A percentile compares a stretch with the other conserved stretches of the same genome.
phyloP scores from a whole-genome alignment of 2,113 vertebrate species.

The Phodopus roborovskii region DNA sequence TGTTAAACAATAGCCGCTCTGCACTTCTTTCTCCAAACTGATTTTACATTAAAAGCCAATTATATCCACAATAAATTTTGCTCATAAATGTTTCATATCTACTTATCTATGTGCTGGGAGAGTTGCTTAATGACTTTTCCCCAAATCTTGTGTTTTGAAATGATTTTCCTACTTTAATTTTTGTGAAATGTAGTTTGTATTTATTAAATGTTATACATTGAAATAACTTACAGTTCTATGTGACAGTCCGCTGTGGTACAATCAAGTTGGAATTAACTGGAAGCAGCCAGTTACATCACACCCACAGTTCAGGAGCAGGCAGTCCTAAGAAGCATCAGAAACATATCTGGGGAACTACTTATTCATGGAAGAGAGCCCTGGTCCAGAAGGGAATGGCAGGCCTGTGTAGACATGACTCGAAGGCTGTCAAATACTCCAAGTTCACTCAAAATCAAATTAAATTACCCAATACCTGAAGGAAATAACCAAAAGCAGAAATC shows the following conservation, averaged over 20 bases:
- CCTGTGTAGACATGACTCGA: not conserved
- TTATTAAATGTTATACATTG: conserved; percentile 3
- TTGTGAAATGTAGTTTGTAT: not conserved
- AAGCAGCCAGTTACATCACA: not conserved
- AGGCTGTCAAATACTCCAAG: not conserved
- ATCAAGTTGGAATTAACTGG: not conserved
- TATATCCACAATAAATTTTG: conserved; percentile 25
- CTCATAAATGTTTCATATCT: not conserved
- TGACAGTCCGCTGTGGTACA: not conserved
- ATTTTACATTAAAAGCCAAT: conserved; percentile 17
- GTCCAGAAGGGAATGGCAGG: not conserved
- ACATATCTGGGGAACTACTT: not conserved
- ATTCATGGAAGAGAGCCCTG: not conserved
- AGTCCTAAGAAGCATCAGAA: not conserved
- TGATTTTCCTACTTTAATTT: not conserved
- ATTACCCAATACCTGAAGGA: not conserved
- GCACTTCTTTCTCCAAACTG: not conserved
- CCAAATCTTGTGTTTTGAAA: not conserved
- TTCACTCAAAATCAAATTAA: conserved; percentile 55
- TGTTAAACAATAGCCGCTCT: not conserved
- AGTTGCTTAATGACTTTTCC: not conserved
- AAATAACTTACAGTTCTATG: not conserved
- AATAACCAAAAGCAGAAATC: conserved; percentile 26
- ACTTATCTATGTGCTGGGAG: not conserved
- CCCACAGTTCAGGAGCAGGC: not conserved